These are phyloP conservation scores for Trilocha varians DNA, from an alignment of 2,888 invertebrate genomes.

Conservation along the genomic window DNA sequence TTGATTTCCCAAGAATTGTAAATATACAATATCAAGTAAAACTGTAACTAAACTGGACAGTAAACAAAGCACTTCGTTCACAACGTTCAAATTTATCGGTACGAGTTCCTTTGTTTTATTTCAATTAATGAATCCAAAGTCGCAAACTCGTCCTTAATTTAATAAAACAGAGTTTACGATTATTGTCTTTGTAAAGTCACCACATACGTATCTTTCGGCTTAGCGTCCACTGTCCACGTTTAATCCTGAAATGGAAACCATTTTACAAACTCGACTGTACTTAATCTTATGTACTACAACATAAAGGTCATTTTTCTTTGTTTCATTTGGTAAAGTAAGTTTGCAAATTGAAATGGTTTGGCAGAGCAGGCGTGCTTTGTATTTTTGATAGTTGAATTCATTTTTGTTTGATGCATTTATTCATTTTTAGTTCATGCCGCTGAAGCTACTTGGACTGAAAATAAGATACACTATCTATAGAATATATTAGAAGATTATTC, in stretches of 20 bases:
- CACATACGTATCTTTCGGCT: constrained; percentile 16
- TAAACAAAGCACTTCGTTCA: background rate
- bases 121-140: constrained; percentile 1
- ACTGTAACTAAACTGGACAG: background rate
- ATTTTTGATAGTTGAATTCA: background rate
- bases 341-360: background rate
- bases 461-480: too few relatives aligned
- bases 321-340: background rate
- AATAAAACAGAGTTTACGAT: constrained; percentile 8
- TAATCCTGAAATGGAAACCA: constrained; percentile 16
- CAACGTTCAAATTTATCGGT: background rate
- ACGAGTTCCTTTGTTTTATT: background rate
- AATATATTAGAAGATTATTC: too few relatives aligned
- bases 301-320: background rate
- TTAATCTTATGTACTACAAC: too few relatives aligned
- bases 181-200: constrained; percentile 7
- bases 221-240: constrained; percentile 17
- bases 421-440: background rate
- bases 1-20: too few relatives aligned
- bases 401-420: background rate
- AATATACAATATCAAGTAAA: too few relatives aligned
- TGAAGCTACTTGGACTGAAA: too few relatives aligned
- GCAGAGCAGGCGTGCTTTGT: background rate
- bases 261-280: too few relatives aligned
- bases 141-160: constrained; percentile 4